These are phyloP conservation scores for Zaprionus davidi DNA, from an alignment of 1,140 invertebrate genomes.

Conservation along the genomic window DNA sequence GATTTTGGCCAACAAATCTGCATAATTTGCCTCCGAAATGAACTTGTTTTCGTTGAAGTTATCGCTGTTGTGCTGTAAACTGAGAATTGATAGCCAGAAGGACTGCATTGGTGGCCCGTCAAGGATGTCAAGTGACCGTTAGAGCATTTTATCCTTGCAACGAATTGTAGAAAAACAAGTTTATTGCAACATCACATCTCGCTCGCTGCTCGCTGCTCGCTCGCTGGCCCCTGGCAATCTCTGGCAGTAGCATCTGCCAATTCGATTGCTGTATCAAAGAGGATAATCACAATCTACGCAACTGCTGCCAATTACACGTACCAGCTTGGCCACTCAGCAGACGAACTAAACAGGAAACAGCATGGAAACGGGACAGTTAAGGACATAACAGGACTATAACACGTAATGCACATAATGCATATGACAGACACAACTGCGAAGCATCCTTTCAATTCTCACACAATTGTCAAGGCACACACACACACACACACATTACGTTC, in stretches of 20 bases:
- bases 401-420: conserved; percentile 16
- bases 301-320: conserved; percentile 37
- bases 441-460: conserved; percentile 1
- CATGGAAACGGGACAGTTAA: not conserved
- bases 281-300: conserved; percentile 32
- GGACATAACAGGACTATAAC: conserved; percentile 9
- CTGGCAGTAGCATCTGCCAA: conserved; percentile 2
- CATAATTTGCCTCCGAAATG: too few relatives aligned
- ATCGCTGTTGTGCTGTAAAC: too few relatives aligned
- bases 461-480: conserved; percentile 14
- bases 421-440: not conserved
- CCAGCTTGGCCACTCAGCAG: not conserved
- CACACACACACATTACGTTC: not conserved
- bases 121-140: conserved; percentile 25
- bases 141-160: conserved; percentile 26
- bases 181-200: conserved; percentile 16
- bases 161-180: conserved; percentile 10
- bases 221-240: not conserved
- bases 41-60: too few relatives aligned
- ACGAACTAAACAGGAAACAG: not conserved
- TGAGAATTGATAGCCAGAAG: too few relatives aligned
- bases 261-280: conserved; percentile 14
- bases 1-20: too few relatives aligned
- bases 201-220: not conserved
- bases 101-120: not conserved